These are phyloP conservation scores for Australoheros scitulus DNA, from an alignment of 2,113 vertebrate genomes.

Conservation along the genomic window DNA sequence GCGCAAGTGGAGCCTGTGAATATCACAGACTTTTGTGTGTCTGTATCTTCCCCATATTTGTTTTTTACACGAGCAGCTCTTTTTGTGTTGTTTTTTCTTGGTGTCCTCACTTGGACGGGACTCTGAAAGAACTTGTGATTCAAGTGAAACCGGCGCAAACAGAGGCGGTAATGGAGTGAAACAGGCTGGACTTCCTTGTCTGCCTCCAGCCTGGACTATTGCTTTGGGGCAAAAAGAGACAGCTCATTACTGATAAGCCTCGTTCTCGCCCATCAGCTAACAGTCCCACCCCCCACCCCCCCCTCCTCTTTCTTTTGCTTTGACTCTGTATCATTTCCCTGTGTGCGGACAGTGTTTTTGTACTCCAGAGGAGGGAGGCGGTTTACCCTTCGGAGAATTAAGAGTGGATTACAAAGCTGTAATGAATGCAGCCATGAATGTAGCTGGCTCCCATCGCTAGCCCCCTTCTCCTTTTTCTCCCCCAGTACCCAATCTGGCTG, in stretches of 20 bases:
- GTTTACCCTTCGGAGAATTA: slow-evolving; percentile 45
- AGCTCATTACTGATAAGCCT: slow-evolving; percentile 74
- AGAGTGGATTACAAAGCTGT: slow-evolving; percentile 67
- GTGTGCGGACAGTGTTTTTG: slow-evolving; percentile 49
- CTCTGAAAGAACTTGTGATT: background rate
- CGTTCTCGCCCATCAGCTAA: slow-evolving; percentile 52
- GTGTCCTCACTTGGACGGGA: background rate
- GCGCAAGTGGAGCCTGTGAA: slow-evolving; percentile 78
- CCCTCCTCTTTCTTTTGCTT: slow-evolving; percentile 38
- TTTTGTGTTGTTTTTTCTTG: background rate
- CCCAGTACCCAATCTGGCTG: background rate
- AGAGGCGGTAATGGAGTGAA: slow-evolving; percentile 28
- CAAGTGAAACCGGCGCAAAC: background rate
- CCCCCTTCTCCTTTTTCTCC: background rate
- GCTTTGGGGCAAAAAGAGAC: slow-evolving; percentile 30
- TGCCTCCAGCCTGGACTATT: slow-evolving; percentile 31
- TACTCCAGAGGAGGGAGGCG: slow-evolving; percentile 20
- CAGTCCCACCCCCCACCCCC: slow-evolving; percentile 44
- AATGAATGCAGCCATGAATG: slow-evolving; percentile 61
- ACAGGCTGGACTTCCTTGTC: slow-evolving; percentile 36
- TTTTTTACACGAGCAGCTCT: slow-evolving; percentile 43
- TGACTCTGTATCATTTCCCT: slow-evolving; percentile 64
- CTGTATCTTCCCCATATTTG: slow-evolving; percentile 44
- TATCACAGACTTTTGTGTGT: slow-evolving; percentile 65
- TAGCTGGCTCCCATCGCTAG: slow-evolving; percentile 32